A percentile compares a stretch with the other conserved stretches of the same genome.
Evolutionary conservation across 2,113 vertebrate species (phyloP).

Genomic region (Lethenteron camtschaticum): DNA sequence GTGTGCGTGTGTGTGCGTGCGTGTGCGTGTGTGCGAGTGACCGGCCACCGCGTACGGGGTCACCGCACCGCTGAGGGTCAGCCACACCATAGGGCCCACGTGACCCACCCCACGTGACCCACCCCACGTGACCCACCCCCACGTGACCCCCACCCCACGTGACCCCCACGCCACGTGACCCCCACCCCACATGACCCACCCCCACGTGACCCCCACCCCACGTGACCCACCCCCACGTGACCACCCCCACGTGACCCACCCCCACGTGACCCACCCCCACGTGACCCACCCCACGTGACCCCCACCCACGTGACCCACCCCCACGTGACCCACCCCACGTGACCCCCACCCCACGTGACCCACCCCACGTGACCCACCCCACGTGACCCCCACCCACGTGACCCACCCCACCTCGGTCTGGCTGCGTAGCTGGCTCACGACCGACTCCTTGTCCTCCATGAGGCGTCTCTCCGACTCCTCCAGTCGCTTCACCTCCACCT

Average conservation of each 20-base stretch:
- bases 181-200: no score
- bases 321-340: no score
- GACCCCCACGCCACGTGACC: neutral
- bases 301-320: no score
- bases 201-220: no score
- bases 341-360: constrained; percentile 3
- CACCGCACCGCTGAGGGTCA: neutral
- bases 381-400: constrained; percentile 29
- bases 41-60: neutral
- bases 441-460: constrained; percentile 83
- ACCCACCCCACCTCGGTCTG: no score
- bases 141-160: neutral
- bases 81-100: neutral
- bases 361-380: neutral
- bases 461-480: constrained; percentile 64
- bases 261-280: no score
- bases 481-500: constrained; percentile 43
- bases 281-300: no score
- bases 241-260: no score
- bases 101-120: no score
- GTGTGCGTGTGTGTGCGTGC: neutral
- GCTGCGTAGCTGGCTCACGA: constrained; percentile 65
- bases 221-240: no score
- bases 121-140: no score
- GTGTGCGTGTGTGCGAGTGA: neutral